Conservation (phyloP, 2,888 invertebrate species). For the Volucella inanis region DNA sequence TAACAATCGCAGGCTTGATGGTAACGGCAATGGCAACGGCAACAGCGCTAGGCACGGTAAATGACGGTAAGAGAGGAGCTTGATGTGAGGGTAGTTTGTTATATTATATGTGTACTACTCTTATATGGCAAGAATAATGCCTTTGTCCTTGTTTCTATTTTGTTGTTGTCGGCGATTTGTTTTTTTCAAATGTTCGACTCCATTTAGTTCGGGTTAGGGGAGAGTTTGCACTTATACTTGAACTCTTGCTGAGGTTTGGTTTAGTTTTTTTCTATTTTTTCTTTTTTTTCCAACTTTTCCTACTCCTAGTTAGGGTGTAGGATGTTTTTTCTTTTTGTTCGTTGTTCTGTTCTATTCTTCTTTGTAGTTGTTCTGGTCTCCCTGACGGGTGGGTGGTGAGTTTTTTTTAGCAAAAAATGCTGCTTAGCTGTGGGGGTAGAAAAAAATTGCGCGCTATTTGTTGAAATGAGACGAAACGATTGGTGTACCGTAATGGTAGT, state of each 20-base stretch:
- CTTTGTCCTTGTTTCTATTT: slow-evolving; percentile 69
- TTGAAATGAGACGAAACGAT: slow-evolving; percentile 73
- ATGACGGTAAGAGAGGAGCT: not conserved
- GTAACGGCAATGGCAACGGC: slow-evolving; percentile 18
- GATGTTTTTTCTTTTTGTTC: slow-evolving; percentile 38
- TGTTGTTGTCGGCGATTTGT: slow-evolving; percentile 11
- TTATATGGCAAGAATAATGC: slow-evolving; percentile 71
- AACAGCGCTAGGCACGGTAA: slow-evolving; percentile 3
- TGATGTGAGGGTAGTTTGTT: slow-evolving; percentile 61
- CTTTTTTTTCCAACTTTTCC: slow-evolving; percentile 18
- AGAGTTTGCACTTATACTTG: slow-evolving; percentile 74
- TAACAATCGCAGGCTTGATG: slow-evolving; percentile 39
- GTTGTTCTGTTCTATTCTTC: slow-evolving; percentile 16
- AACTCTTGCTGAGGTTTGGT: slow-evolving; percentile 65
- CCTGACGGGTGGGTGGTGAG: slow-evolving; percentile 50
- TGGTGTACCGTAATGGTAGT: slow-evolving; percentile 44
- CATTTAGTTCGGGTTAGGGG: slow-evolving; percentile 68
- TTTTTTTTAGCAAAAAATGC: slow-evolving; percentile 28
- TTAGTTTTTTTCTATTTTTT: not conserved
- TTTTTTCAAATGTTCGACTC: slow-evolving; percentile 37
- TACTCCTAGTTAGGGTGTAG: slow-evolving; percentile 49
- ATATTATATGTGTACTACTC: slow-evolving; percentile 47
- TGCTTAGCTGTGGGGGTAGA: slow-evolving; percentile 19
- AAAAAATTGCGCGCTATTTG: slow-evolving; percentile 60
- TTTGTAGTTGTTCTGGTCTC: slow-evolving; percentile 28